Evolutionary conservation across 2,113 vertebrate genomes (phyloP).

Genomic region (Natator depressus): DNA sequence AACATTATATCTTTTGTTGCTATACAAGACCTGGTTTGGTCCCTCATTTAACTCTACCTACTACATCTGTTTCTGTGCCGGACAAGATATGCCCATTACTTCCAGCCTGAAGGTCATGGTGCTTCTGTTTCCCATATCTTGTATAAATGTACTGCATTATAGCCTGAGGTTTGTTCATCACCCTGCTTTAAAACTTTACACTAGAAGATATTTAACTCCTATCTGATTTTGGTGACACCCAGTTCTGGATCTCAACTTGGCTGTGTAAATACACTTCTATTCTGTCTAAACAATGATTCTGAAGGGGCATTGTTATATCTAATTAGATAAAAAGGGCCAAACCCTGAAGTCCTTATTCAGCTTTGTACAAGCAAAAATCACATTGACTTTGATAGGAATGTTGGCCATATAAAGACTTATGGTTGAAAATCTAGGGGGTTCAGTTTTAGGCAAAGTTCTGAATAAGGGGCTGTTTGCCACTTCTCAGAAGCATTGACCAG

Average conservation of each 20-base stretch:
- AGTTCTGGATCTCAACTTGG: background rate
- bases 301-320: background rate
- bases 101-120: background rate
- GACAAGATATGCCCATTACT: background rate
- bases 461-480: background rate
- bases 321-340: background rate
- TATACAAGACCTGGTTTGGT: background rate
- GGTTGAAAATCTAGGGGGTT: background rate
- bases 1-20: background rate
- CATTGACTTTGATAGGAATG: background rate
- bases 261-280: background rate
- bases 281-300: background rate
- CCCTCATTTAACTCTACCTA: background rate
- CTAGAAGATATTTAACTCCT: background rate
- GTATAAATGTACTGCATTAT: background rate
- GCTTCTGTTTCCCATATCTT: background rate
- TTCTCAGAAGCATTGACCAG: background rate
- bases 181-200: background rate
- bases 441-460: background rate
- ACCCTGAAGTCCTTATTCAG: background rate
- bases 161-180: background rate
- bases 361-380: background rate
- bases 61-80: background rate
- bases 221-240: background rate
- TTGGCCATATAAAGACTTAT: background rate